These are phyloP conservation scores for Podargus strigoides DNA, from an alignment of 2,797 vertebrate genomes.

Conservation along the genomic window DNA sequence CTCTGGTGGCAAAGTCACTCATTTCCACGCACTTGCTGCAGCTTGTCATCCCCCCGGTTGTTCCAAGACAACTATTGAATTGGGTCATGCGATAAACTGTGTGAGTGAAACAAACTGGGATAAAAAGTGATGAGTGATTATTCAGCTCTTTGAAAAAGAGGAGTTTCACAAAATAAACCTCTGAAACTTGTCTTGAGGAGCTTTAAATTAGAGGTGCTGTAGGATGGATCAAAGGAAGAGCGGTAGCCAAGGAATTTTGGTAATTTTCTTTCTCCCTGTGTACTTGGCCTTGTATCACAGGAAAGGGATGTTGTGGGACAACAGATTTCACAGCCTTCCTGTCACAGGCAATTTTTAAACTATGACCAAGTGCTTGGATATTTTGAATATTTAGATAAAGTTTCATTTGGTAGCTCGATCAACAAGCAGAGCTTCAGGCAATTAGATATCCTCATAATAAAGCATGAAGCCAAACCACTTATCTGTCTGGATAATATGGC, in stretches of 20 bases:
- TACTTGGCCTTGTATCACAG: background rate
- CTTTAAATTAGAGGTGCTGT: background rate
- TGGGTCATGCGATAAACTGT: fast-evolving
- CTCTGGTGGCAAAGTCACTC: background rate
- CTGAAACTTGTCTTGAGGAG: background rate
- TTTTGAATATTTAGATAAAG: background rate
- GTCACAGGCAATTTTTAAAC: background rate
- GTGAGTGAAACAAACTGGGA: background rate
- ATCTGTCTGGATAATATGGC: background rate
- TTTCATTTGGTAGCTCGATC: background rate
- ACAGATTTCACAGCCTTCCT: background rate
- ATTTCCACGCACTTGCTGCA: background rate
- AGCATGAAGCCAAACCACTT: background rate
- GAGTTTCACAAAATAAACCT: background rate
- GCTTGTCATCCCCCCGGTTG: background rate
- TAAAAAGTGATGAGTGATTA: background rate
- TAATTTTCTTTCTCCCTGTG: background rate
- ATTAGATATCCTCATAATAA: background rate
- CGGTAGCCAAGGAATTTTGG: background rate
- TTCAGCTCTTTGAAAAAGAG: background rate
- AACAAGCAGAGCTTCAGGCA: background rate
- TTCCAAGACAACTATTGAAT: background rate
- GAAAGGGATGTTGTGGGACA: background rate
- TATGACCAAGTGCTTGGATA: background rate
- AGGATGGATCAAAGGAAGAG: background rate